Conservation (phyloP, 2,113 vertebrate species). For the rabbit (Oryctolagus cuniculus) region mOryCun1.1 NC_091436.1:95092001-95092500, state of each 20-base stretch:
- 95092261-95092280: not conserved
- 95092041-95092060: not conserved
- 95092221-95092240: not conserved
- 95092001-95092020: not conserved
- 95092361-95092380: not conserved
- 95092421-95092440: not conserved
- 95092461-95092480: not conserved
- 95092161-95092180: not conserved
- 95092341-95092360: not conserved
- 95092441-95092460: not conserved
- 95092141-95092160: not conserved
- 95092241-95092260: not conserved
- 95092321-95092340: not conserved
- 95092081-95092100: not conserved
- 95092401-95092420: not conserved
- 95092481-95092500: not conserved
- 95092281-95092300: not conserved
- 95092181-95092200: not conserved
- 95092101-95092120: not conserved
- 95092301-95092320: not conserved
- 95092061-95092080: not conserved
- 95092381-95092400: not conserved
- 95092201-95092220: not conserved
- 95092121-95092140: not conserved
- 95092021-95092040: not conserved